These are phyloP conservation scores for Agonum fuliginosum DNA, from an alignment of 2,888 invertebrate genomes.

Conservation along the genomic window DNA sequence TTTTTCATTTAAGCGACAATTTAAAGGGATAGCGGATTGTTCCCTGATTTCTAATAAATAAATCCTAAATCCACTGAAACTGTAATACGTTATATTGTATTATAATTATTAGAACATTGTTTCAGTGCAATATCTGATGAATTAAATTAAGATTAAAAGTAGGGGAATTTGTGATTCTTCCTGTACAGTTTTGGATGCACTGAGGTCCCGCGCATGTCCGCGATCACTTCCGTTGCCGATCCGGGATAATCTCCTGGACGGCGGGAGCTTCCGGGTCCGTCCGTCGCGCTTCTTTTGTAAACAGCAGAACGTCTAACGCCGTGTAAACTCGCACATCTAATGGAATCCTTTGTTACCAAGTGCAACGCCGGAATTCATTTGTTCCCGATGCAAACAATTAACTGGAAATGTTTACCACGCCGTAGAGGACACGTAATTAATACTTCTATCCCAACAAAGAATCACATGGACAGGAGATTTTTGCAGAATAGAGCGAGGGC, in stretches of 20 bases:
- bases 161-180: neutral
- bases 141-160: too few species aligned
- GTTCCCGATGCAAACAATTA: slow-evolving; percentile 54
- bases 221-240: slow-evolving; percentile 35
- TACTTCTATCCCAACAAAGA: too few species aligned
- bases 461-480: too few species aligned
- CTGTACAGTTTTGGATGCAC: neutral
- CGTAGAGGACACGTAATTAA: neutral
- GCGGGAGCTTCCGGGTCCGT: slow-evolving; percentile 29
- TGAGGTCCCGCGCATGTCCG: neutral
- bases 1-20: too few species aligned
- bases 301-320: slow-evolving; percentile 27
- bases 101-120: too few species aligned
- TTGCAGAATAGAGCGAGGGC: too few species aligned
- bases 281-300: slow-evolving; percentile 50
- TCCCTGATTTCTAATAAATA: too few species aligned
- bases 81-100: too few species aligned
- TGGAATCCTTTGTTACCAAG: slow-evolving; percentile 55
- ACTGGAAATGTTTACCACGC: slow-evolving; percentile 47
- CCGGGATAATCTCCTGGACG: slow-evolving; percentile 39
- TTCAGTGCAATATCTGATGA: too few species aligned
- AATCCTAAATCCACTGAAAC: too few species aligned
- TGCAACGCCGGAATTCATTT: slow-evolving; percentile 54
- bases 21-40: too few species aligned
- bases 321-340: slow-evolving; percentile 52